phyloP scores from a whole-genome alignment of 2,113 vertebrate genomes.

The Vombatus ursinus region DNA sequence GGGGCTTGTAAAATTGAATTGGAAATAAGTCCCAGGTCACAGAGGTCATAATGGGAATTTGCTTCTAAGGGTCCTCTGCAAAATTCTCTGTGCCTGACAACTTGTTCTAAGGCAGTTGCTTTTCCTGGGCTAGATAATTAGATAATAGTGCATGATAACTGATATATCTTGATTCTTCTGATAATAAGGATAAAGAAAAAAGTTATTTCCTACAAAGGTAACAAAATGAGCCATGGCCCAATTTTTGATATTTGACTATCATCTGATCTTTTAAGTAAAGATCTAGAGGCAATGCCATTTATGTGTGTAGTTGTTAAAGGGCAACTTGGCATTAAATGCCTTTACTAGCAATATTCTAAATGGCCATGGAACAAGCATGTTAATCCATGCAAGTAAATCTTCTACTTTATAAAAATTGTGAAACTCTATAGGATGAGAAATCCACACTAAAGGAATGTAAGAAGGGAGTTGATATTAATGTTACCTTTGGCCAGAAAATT shows the following conservation, averaged over 20 bases:
- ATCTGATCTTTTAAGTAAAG: background rate
- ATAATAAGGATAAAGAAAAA: background rate
- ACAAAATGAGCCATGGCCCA: background rate
- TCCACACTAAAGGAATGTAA: background rate
- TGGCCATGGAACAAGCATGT: background rate
- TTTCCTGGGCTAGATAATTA: background rate
- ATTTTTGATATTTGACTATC: background rate
- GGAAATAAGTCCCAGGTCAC: background rate
- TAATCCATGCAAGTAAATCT: background rate
- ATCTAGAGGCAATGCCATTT: background rate
- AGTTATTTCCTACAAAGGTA: background rate
- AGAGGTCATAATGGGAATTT: background rate
- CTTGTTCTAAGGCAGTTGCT: background rate
- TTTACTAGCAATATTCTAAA: background rate
- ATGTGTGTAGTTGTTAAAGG: background rate
- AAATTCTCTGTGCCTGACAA: background rate
- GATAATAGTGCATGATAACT: background rate
- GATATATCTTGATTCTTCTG: background rate
- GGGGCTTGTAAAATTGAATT: background rate
- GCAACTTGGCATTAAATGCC: background rate
- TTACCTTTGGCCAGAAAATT: background rate
- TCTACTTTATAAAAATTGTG: background rate
- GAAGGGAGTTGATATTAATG: background rate
- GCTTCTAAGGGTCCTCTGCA: background rate
- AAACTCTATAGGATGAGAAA: background rate